Percentiles rank a stretch among this genome's conserved stretches.
These are phyloP conservation scores for Nothoprocta pentlandii DNA, from an alignment of 2,113 vertebrate genomes.

Conservation along the genomic window DNA sequence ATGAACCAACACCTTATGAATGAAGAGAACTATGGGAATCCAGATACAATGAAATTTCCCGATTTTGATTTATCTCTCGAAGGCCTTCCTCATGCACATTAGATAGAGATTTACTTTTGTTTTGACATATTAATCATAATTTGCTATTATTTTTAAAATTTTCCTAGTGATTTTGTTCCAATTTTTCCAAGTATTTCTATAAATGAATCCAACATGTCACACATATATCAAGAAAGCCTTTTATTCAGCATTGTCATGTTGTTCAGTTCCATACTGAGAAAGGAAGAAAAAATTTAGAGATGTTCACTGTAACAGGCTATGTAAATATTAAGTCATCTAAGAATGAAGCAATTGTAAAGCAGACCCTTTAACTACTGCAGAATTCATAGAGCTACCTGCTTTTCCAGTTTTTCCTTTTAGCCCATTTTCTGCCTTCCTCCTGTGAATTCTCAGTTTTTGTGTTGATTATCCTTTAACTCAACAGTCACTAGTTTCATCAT, in stretches of 20 bases:
- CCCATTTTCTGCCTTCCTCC: neutral
- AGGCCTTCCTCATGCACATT: neutral
- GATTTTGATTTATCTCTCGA: neutral
- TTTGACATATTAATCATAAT: neutral
- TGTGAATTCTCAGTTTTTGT: neutral
- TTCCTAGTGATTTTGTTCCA: neutral
- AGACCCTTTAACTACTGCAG: neutral
- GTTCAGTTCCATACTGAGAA: neutral
- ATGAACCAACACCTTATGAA: neutral
- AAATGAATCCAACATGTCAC: neutral
- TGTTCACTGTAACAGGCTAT: neutral
- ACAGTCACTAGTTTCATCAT: neutral
- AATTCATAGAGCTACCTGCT: neutral
- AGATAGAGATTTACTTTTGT: neutral
- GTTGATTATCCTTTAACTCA: neutral
- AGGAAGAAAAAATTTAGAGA: neutral
- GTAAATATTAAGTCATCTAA: neutral
- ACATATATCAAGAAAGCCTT: neutral
- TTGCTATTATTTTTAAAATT: neutral
- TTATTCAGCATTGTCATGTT: neutral
- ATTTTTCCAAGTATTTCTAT: neutral
- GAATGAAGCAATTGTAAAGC: neutral
- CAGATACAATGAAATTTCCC: neutral
- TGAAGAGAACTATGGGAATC: neutral
- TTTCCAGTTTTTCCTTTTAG: neutral